Evolutionary conservation across 92 coral and sea anemone genomes (phyloP), one percentile per base, ranked within the genome.

Genomic region (Micromussa lordhowensis): DNA sequence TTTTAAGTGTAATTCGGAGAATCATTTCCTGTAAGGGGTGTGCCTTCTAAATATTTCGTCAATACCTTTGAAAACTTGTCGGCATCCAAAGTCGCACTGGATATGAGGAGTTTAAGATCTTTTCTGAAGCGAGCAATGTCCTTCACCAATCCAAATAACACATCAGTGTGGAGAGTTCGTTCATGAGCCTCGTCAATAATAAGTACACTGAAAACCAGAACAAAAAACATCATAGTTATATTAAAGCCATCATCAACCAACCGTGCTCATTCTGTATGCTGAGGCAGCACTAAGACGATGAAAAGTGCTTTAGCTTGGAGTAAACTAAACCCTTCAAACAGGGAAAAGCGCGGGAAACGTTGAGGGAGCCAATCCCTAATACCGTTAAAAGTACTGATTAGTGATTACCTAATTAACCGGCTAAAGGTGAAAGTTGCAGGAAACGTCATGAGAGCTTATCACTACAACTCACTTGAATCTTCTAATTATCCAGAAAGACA

Each of bases 41-140:
- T 40, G 48, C 51, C 10, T 1, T 44, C 51, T 44, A 44, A 44
- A 44, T 8, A 44, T 44, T 44, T 44, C 51, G 51, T 44, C 10
- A 44, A 44, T 44, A 93, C 99, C 55, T 90, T 83, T 29, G 99
- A 94, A 75, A 98, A 98, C 90, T 98, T 98, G 85, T 98, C 99
- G 0, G 99, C 99, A 89, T 98, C 99, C 55, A 98, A 86, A 57
- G 99, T 98, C 13, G 99, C 99, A 89, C 99, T 97, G 54, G 99
- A 97, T 79, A 97, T 97, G 15, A 97, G 94, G 5, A 97, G 91
- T 69, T 97, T 97, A 35, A 97, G 92, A 51, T 94, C 96, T 6
- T 95, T 92, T 94, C 99, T 91, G 80, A 97, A 97, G 28, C 99
- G 98, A 32, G 99, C 90, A 68, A 97, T 97, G 81, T 97, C 99